These are phyloP conservation scores for Labroides dimidiatus DNA, from an alignment of 2,797 vertebrate genomes.

Conservation along the genomic window DNA sequence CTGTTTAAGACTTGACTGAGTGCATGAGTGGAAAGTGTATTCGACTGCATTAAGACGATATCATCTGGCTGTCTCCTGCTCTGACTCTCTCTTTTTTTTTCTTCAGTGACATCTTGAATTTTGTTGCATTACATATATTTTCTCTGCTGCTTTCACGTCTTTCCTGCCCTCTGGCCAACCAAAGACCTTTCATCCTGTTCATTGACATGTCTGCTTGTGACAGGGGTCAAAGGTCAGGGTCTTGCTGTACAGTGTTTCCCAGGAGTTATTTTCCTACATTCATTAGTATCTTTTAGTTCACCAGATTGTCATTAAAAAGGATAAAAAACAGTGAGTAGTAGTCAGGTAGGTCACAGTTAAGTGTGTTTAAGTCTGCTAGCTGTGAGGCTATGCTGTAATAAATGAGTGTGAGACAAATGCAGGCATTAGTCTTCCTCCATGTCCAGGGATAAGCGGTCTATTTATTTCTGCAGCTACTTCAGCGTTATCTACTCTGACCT, in stretches of 20 bases:
- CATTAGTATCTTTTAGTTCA: background rate
- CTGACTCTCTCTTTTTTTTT: conserved; percentile 1
- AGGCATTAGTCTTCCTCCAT: conserved; percentile 7
- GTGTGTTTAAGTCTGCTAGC: background rate
- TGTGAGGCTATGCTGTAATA: background rate
- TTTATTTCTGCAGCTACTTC: conserved; percentile 15
- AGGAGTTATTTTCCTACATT: background rate
- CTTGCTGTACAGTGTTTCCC: conserved; percentile 5
- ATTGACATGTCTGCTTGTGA: background rate
- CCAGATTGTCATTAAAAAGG: background rate
- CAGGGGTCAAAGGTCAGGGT: conserved; percentile 31
- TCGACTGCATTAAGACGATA: conserved; percentile 19
- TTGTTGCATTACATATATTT: conserved; percentile 1
- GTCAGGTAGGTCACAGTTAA: background rate
- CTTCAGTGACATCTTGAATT: conserved; percentile 10
- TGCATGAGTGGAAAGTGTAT: conserved; percentile 16
- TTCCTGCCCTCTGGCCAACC: conserved; percentile 4
- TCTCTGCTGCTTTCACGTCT: conserved; percentile 3
- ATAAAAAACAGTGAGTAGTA: background rate
- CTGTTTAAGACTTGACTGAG: conserved; percentile 39
- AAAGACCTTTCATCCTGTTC: conserved; percentile 18
- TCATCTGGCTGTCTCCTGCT: conserved; percentile 15
- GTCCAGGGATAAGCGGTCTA: conserved; percentile 1
- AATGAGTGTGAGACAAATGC: conserved; percentile 17
- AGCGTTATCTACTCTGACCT: conserved; percentile 24